A percentile compares a stretch with the other conserved stretches of the same genome.
Conservation (phyloP, 2,797 vertebrate species). For the Octomys mimax region DNA sequence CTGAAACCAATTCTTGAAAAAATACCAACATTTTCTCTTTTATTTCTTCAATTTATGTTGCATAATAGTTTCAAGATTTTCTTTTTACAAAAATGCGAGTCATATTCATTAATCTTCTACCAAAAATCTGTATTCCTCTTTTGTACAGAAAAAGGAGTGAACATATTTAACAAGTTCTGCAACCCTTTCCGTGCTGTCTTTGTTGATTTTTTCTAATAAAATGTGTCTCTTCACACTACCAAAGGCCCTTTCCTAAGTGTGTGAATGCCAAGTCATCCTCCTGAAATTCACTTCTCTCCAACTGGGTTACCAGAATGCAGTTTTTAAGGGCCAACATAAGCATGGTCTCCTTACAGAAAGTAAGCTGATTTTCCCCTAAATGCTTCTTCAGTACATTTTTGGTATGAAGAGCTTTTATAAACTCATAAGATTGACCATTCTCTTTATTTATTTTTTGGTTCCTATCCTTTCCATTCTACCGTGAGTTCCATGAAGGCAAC, state of each 20-base stretch:
- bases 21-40: not conserved
- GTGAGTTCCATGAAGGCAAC: not conserved
- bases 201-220: not conserved
- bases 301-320: not conserved
- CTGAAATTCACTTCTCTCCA: not conserved
- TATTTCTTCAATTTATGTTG: not conserved
- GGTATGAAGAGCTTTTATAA: not conserved
- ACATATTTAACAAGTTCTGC: not conserved
- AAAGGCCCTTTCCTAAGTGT: not conserved
- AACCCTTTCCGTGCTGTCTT: rapidly evolving
- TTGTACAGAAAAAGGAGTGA: not conserved
- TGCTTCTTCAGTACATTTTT: not conserved
- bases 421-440: not conserved
- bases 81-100: not conserved
- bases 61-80: not conserved
- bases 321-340: not conserved
- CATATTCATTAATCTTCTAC: not conserved
- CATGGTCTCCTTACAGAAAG: not conserved
- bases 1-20: not conserved
- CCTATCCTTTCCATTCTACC: not conserved
- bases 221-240: not conserved
- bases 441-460: not conserved
- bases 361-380: not conserved
- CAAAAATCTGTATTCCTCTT: not conserved
- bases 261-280: not conserved